Evolutionary conservation across 2,113 vertebrate genomes (phyloP).

Genomic region (Glareola pratincola): DNA sequence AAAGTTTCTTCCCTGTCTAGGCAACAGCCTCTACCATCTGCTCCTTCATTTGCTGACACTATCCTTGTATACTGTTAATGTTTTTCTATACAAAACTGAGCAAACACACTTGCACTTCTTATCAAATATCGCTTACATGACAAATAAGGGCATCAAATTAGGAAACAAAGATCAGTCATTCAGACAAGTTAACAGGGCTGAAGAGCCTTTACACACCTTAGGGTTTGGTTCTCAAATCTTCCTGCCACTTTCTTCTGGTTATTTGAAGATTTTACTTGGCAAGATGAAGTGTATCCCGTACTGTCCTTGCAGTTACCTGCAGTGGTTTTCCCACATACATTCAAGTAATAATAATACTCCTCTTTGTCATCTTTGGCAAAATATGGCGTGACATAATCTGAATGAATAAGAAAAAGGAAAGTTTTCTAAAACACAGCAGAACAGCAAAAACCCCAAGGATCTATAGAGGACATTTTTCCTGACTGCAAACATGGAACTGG

Average conservation of each 20-base stretch:
- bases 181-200: not conserved
- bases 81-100: not conserved
- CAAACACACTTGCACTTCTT: not conserved
- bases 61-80: not conserved
- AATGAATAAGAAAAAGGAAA: not conserved
- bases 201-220: conserved; percentile 78
- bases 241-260: conserved; percentile 79
- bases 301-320: conserved; percentile 41
- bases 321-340: conserved; percentile 77
- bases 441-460: not conserved
- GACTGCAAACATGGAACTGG: not conserved
- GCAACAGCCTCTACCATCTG: not conserved
- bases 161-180: not conserved
- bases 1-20: not conserved
- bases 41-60: not conserved
- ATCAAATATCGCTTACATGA: not conserved
- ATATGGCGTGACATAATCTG: conserved; percentile 65
- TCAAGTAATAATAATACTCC: conserved; percentile 86
- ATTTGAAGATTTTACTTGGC: conserved; percentile 77
- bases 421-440: not conserved
- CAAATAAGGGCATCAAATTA: not conserved
- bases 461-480: not conserved
- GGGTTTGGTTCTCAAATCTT: conserved; percentile 81
- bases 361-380: conserved; percentile 66
- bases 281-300: conserved; percentile 72